Conservation (phyloP, 2,888 invertebrate species). For the Acanthosepion lycidas region DNA sequence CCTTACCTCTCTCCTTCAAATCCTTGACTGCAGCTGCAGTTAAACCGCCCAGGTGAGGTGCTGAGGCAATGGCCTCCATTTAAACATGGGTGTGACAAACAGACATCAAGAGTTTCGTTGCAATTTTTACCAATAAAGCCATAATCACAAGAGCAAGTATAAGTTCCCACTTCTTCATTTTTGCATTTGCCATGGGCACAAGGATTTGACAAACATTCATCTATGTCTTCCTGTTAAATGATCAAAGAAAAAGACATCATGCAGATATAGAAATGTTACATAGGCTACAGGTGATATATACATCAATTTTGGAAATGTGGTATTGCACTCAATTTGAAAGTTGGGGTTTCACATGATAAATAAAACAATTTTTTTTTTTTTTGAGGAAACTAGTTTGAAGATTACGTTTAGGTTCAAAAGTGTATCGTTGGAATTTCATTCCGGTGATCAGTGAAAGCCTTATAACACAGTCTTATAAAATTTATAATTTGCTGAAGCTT, state of each 20-base stretch:
- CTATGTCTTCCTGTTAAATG: constrained; percentile 25
- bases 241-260: background rate
- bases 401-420: no score
- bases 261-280: background rate
- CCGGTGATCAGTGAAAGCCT: no score
- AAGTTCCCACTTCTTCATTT: constrained; percentile 11
- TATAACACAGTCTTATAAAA: no score
- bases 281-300: no score
- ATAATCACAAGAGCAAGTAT: constrained; percentile 46
- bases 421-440: no score
- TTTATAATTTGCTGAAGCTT: no score
- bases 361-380: no score
- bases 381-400: no score
- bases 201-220: constrained; percentile 48
- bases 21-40: background rate
- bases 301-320: no score
- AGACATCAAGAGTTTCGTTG: background rate
- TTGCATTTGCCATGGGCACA: constrained; percentile 49
- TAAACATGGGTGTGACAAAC: constrained; percentile 37
- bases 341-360: no score
- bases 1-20: constrained; percentile 33
- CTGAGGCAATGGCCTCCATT: background rate
- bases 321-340: no score
- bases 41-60: background rate
- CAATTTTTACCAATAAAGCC: background rate